These are phyloP conservation scores for Protonemura montana DNA, from an alignment of 2,888 invertebrate genomes.

Conservation along the genomic window DNA sequence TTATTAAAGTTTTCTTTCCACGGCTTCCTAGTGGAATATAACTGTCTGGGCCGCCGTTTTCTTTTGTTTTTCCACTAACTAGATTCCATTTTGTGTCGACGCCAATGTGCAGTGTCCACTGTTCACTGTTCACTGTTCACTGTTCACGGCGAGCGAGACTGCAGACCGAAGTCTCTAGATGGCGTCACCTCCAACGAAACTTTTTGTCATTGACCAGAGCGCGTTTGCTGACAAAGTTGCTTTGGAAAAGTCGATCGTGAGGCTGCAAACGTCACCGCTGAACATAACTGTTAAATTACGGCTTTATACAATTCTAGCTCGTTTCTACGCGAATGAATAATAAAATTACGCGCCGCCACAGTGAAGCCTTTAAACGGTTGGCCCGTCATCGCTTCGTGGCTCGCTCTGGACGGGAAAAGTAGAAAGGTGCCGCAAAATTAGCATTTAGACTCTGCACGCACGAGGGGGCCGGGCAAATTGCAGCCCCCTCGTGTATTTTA, in stretches of 20 bases:
- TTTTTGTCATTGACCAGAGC: background rate
- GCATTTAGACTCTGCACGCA: background rate
- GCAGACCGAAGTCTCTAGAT: too few relatives aligned
- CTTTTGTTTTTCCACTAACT: too few relatives aligned
- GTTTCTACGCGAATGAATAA: background rate
- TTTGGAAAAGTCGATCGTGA: background rate
- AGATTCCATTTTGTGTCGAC: too few relatives aligned
- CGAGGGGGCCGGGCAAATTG: too few relatives aligned
- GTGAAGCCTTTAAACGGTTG: background rate
- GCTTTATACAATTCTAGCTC: background rate
- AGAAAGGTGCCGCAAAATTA: background rate
- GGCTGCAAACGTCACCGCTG: background rate
- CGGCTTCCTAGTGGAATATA: background rate
- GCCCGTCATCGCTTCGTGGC: background rate
- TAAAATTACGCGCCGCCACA: background rate
- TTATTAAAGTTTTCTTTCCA: background rate
- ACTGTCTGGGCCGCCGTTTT: too few relatives aligned
- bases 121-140: too few relatives aligned
- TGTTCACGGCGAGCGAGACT: background rate
- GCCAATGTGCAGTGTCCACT: background rate
- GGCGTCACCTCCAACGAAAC: too few relatives aligned
- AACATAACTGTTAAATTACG: background rate
- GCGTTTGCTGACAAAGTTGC: background rate
- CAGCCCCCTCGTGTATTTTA: background rate
- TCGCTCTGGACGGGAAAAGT: background rate